These are phyloP conservation scores for Barnardius zonarius DNA, from an alignment of 2,113 vertebrate genomes.

Conservation along the genomic window DNA sequence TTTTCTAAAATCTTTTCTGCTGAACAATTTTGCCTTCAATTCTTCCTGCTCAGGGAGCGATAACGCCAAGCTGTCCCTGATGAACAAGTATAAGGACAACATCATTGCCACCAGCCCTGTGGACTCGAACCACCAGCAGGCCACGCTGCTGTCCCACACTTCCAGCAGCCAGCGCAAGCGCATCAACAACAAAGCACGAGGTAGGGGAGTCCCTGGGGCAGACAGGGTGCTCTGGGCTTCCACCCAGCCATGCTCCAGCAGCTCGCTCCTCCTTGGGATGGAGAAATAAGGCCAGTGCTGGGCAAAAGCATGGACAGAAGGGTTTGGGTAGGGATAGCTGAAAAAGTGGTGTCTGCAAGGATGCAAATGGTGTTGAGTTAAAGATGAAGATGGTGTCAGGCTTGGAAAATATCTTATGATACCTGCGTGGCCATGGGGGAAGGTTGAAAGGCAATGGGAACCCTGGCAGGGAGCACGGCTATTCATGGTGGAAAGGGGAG, in stretches of 20 bases:
- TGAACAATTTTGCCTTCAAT: slow-evolving; percentile 47
- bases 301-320: neutral
- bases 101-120: slow-evolving; percentile 96
- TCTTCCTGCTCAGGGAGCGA: slow-evolving; percentile 83
- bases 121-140: slow-evolving; percentile 95
- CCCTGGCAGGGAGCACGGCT: neutral
- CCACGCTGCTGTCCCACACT: slow-evolving; percentile 91
- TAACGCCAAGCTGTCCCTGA: slow-evolving; percentile 93
- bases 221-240: neutral
- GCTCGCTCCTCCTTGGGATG: neutral
- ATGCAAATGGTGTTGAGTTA: neutral
- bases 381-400: neutral
- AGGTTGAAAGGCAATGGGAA: neutral
- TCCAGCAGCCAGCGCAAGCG: slow-evolving; percentile 95
- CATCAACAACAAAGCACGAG: slow-evolving; percentile 93
- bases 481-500: neutral
- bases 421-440: fast-evolving
- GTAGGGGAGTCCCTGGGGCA: slow-evolving; percentile 48
- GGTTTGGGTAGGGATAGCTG: neutral
- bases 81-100: slow-evolving; percentile 99
- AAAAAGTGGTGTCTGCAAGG: neutral
- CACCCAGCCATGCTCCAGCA: neutral
- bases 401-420: neutral
- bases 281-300: neutral
- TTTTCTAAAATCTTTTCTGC: neutral